Evolutionary conservation across 2,797 vertebrate genomes (phyloP).

Genomic region (Trachurus trachurus): DNA sequence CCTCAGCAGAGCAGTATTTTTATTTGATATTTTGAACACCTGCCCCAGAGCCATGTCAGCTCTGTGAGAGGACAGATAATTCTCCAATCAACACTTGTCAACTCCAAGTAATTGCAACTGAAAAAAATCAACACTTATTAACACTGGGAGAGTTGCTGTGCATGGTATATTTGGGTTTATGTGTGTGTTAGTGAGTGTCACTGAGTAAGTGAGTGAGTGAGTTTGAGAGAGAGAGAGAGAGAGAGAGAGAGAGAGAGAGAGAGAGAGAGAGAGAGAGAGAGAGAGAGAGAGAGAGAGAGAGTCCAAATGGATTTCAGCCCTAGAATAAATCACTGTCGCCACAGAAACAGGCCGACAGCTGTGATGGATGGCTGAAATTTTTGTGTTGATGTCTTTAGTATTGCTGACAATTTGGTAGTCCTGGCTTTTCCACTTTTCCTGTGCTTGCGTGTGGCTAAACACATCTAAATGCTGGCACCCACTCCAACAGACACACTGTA

Average conservation of each 20-base stretch:
- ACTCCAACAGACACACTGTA: constrained; percentile 26
- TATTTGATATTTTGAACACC: constrained; percentile 64
- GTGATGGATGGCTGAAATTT: constrained; percentile 90
- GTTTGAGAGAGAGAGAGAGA: constrained; percentile 13
- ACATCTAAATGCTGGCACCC: constrained; percentile 71
- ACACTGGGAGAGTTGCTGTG: constrained; percentile 59
- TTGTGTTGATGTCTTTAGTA: constrained; percentile 90
- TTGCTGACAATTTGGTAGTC: constrained; percentile 89
- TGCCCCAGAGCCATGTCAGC: constrained; percentile 59
- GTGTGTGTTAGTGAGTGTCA: constrained; percentile 55
- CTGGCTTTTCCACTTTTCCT: constrained; percentile 82
- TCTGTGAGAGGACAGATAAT: constrained; percentile 69
- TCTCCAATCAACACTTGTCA: constrained; percentile 71
- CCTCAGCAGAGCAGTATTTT: constrained; percentile 47
- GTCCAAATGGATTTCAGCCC: constrained; percentile 86
- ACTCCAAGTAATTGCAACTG: constrained; percentile 66
- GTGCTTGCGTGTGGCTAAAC: constrained; percentile 76
- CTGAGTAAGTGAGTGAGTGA: constrained; percentile 54
- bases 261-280: constrained; percentile 43
- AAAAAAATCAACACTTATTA: constrained; percentile 69
- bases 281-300: constrained; percentile 65
- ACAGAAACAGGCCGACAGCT: constrained; percentile 86
- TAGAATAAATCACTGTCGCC: constrained; percentile 90
- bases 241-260: constrained; percentile 8
- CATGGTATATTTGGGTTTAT: constrained; percentile 62